These are phyloP conservation scores for Blennius ocellaris DNA, from an alignment of 2,113 vertebrate species.

Conservation along the genomic window DNA sequence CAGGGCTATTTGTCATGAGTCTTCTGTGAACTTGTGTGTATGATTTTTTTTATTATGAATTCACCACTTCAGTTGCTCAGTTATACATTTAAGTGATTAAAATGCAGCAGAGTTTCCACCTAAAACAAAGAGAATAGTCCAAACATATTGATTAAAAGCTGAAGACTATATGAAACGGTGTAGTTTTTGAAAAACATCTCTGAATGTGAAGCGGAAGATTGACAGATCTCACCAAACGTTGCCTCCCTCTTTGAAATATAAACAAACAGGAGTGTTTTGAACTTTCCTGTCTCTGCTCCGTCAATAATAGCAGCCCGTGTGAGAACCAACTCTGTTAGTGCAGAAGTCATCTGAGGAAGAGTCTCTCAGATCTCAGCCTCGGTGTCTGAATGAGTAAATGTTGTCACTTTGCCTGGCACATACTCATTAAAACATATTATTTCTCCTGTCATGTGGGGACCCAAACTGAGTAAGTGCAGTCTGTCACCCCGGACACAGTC, in stretches of 20 bases:
- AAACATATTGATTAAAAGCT: constrained; percentile 19
- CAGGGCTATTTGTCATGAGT: too few species aligned
- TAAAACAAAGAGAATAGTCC: constrained; percentile 13
- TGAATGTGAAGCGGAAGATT: background rate
- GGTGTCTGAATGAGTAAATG: constrained; percentile 22
- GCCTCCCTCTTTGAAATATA: constrained; percentile 18
- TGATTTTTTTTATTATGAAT: too few species aligned
- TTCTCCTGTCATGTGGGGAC: constrained; percentile 36
- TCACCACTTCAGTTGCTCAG: too few species aligned
- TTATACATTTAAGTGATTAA: constrained; percentile 12
- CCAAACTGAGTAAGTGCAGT: constrained; percentile 35
- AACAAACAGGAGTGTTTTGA: constrained; percentile 37
- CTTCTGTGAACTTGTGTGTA: too few species aligned
- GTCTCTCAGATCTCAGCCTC: constrained; percentile 36
- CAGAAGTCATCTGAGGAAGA: constrained; percentile 44
- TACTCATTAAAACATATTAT: constrained; percentile 64
- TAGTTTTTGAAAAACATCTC: constrained; percentile 3
- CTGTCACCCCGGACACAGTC: constrained; percentile 41
- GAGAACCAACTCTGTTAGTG: background rate
- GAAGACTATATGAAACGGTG: background rate
- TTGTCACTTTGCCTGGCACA: constrained; percentile 21
- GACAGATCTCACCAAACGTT: constrained; percentile 8
- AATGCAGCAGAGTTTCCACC: constrained; percentile 7
- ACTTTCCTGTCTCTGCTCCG: constrained; percentile 11
- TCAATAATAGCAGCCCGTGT: constrained; percentile 24